These are phyloP conservation scores for Magallana angulata DNA, from an alignment of 1,140 invertebrate species.

Conservation along the genomic window DNA sequence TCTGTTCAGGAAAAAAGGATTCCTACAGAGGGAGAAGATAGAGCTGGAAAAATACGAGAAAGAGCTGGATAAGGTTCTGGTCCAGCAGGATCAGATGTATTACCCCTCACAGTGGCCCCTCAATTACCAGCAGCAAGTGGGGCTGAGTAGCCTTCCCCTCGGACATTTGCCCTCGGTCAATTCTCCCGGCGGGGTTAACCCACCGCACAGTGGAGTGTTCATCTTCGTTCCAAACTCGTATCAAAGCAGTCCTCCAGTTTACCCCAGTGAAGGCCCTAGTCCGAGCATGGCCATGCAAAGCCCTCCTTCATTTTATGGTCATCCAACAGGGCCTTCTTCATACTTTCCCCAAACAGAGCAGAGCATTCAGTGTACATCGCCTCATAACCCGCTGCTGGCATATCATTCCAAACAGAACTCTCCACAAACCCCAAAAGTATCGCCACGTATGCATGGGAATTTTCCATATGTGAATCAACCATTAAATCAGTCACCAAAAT, in stretches of 20 bases:
- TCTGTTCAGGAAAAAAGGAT: slow-evolving; percentile 60
- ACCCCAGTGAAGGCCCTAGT: neutral
- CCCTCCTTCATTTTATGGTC: slow-evolving; percentile 38
- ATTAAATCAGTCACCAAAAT: neutral
- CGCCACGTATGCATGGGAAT: neutral
- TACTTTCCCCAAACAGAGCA: slow-evolving; percentile 12
- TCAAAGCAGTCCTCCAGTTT: slow-evolving; percentile 18
- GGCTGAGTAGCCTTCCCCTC: neutral
- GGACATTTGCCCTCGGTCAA: slow-evolving; percentile 15
- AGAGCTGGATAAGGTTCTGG: slow-evolving; percentile 56
- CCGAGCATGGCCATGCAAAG: slow-evolving; percentile 11
- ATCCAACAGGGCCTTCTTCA: neutral
- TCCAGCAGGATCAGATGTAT: slow-evolving; percentile 24
- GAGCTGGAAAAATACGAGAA: slow-evolving; percentile 60
- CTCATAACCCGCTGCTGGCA: neutral
- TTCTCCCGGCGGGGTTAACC: neutral
- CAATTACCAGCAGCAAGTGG: neutral
- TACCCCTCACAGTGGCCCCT: slow-evolving; percentile 14
- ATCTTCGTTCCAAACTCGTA: neutral
- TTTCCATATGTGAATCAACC: neutral
- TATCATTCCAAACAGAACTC: neutral
- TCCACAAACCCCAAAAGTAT: slow-evolving; percentile 6
- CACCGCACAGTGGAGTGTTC: slow-evolving; percentile 10
- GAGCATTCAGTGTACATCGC: slow-evolving; percentile 7
- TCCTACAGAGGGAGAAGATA: slow-evolving; percentile 61